Evolutionary conservation across 1,140 invertebrate genomes (phyloP).

Genomic region (Brachionus manjavacas): DNA sequence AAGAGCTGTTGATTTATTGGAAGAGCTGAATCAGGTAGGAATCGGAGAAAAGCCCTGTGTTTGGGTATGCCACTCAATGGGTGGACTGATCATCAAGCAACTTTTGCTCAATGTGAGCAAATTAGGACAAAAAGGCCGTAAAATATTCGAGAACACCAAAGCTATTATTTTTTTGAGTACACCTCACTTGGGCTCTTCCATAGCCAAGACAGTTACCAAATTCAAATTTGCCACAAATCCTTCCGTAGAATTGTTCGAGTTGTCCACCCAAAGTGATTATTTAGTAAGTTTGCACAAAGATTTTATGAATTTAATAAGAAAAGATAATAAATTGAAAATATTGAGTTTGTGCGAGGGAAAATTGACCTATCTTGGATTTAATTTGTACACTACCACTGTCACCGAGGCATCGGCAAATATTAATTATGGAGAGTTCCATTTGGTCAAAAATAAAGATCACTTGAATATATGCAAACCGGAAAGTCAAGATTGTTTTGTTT

Average conservation of each 20-base stretch:
- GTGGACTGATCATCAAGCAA: constrained; percentile 36
- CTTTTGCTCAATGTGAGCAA: neutral
- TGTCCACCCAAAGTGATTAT: constrained; percentile 9
- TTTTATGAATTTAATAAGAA: constrained; percentile 24
- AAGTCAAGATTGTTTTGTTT: constrained; percentile 34
- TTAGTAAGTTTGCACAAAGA: constrained; percentile 3
- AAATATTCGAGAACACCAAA: neutral
- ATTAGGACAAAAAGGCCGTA: neutral
- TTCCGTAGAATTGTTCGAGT: neutral
- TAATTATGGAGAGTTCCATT: neutral
- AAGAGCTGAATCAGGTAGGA: neutral
- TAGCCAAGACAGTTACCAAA: constrained; percentile 3
- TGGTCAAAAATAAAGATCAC: constrained; percentile 3
- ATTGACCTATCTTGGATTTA: constrained; percentile 23
- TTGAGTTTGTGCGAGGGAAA: constrained; percentile 26
- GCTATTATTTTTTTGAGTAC: constrained; percentile 22
- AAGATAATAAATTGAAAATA: constrained; percentile 1
- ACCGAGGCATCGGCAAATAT: neutral
- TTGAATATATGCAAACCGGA: constrained; percentile 31
- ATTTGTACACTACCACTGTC: constrained; percentile 14
- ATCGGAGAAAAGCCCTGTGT: constrained; percentile 16
- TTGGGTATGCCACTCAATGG: constrained; percentile 43
- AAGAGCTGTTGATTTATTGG: constrained; percentile 18
- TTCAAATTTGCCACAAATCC: constrained; percentile 27
- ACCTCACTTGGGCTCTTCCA: constrained; percentile 15